Evolutionary conservation across 2,797 vertebrate species (phyloP).

Genomic region (Hoplostethus atlanticus): DNA sequence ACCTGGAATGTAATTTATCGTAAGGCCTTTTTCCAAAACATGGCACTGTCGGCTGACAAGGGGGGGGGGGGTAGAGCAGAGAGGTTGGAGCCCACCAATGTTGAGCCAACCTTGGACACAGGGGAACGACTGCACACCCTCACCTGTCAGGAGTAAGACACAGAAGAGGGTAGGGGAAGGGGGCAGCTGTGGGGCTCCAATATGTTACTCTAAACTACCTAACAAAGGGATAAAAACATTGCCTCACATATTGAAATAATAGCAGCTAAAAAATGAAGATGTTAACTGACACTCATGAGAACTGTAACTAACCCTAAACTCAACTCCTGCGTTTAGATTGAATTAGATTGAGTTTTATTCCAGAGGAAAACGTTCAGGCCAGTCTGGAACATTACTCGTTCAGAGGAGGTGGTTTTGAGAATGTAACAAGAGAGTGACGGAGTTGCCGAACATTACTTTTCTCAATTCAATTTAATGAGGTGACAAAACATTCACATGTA

Average conservation of each 20-base stretch:
- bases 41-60: slow-evolving; percentile 56
- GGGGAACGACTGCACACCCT: slow-evolving; percentile 41
- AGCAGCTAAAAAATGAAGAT: slow-evolving; percentile 1
- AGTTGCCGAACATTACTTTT: not conserved
- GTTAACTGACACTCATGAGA: not conserved
- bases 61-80: slow-evolving; percentile 18
- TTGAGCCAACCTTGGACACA: slow-evolving; percentile 19
- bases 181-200: slow-evolving; percentile 6
- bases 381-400: slow-evolving; percentile 1
- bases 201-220: slow-evolving; percentile 1
- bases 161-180: not conserved
- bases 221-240: slow-evolving; percentile 6
- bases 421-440: slow-evolving; percentile 15
- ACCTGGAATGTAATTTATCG: slow-evolving; percentile 75
- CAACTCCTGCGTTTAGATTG: not conserved
- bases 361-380: slow-evolving; percentile 3
- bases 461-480: slow-evolving; percentile 3
- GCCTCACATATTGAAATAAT: not conserved
- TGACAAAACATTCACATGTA: slow-evolving; percentile 38
- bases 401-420: slow-evolving; percentile 22
- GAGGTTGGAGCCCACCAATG: slow-evolving; percentile 38
- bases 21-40: slow-evolving; percentile 73
- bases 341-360: not conserved
- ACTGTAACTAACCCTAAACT: not conserved
- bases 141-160: slow-evolving; percentile 40